These are phyloP conservation scores for Panthera leo DNA, from an alignment of 2,113 vertebrate species.

Conservation along the genomic window DNA sequence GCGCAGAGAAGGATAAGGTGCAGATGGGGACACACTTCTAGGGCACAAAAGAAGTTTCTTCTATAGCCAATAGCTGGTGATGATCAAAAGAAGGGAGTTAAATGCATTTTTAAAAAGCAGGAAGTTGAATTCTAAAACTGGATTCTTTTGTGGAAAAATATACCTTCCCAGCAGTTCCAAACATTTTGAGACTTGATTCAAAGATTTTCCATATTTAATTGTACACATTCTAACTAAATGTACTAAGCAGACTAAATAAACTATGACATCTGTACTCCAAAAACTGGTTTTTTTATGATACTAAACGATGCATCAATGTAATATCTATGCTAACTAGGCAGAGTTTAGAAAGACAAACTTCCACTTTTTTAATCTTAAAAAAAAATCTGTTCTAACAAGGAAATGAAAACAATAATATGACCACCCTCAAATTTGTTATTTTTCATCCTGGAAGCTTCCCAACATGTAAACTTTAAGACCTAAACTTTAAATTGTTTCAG, in stretches of 20 bases:
- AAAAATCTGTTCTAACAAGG: background rate
- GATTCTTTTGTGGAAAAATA: background rate
- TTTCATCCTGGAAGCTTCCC: background rate
- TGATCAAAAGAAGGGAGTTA: background rate
- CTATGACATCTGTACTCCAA: background rate
- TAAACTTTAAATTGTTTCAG: constrained; percentile 25
- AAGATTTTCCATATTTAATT: constrained; percentile 1
- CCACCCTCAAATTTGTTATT: background rate
- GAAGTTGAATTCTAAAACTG: background rate
- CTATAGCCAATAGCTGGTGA: background rate
- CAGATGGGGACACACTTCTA: background rate
- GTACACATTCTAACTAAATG: background rate
- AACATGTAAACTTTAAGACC: background rate
- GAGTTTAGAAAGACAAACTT: background rate
- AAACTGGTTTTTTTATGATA: background rate
- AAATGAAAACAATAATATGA: background rate
- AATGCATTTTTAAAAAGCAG: background rate
- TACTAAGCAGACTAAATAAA: constrained; percentile 5
- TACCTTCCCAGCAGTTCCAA: background rate
- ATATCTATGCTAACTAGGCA: background rate
- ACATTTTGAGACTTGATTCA: constrained; percentile 8
- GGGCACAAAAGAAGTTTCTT: background rate
- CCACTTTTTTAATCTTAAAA: background rate
- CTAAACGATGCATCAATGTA: background rate
- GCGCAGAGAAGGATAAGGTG: background rate